Conservation (phyloP, 2,888 invertebrate species). For the Trissonchulus latispiculum region DNA sequence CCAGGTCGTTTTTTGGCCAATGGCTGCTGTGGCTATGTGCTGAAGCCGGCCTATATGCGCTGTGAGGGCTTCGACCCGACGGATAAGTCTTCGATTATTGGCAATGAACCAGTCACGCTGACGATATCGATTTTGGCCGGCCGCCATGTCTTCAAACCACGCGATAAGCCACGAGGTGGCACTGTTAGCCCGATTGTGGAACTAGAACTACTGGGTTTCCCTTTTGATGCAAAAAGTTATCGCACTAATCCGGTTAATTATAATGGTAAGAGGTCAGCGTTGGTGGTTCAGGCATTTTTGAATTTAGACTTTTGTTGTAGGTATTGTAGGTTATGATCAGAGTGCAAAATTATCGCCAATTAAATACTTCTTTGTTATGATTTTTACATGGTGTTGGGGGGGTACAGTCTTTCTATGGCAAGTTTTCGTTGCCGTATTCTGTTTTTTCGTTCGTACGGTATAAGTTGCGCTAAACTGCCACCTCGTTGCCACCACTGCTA, state of each 20-base stretch:
- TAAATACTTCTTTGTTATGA: too few relatives aligned
- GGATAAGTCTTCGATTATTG: conserved; percentile 49
- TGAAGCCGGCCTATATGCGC: conserved; percentile 81
- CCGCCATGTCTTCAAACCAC: not conserved
- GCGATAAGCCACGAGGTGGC: conserved; percentile 48
- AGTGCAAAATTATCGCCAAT: too few relatives aligned
- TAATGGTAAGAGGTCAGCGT: conserved; percentile 1
- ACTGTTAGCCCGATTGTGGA: conserved; percentile 82
- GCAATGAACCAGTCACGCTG: conserved; percentile 11
- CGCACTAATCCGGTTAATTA: conserved; percentile 13
- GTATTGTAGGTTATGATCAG: too few relatives aligned
- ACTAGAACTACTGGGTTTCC: conserved; percentile 75
- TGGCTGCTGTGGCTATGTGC: conserved; percentile 76
- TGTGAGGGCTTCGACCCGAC: conserved; percentile 61
- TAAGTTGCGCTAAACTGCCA: too few relatives aligned
- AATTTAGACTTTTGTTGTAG: too few relatives aligned
- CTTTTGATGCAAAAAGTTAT: conserved; percentile 63
- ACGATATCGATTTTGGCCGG: conserved; percentile 17
- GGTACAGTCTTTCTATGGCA: too few relatives aligned
- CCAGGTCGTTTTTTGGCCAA: conserved; percentile 72
- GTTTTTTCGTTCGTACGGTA: too few relatives aligned
- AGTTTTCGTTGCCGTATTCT: too few relatives aligned
- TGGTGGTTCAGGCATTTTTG: too few relatives aligned
- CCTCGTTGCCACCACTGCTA: too few relatives aligned
- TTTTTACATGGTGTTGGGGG: too few relatives aligned